phyloP scores from a whole-genome alignment of 2,113 vertebrate genomes.

The Muntiacus muntjak region DNA sequence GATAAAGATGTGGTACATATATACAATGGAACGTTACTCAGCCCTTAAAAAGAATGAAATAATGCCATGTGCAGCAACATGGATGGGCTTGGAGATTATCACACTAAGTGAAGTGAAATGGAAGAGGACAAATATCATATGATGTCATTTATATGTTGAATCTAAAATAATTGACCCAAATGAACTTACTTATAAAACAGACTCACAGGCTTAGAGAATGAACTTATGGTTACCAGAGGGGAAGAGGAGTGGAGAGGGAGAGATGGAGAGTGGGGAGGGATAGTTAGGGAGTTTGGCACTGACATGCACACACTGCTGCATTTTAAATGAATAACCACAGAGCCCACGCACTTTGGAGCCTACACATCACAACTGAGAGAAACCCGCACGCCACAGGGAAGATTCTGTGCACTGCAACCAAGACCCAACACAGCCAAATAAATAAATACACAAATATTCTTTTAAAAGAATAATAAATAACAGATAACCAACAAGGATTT shows the following conservation, averaged over 20 bases:
- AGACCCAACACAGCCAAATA: not conserved
- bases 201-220: not conserved
- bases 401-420: not conserved
- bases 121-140: not conserved
- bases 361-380: not conserved
- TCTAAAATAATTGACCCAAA: not conserved
- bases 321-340: not conserved
- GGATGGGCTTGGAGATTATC: not conserved
- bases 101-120: not conserved
- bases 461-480: not conserved
- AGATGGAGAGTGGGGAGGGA: not conserved
- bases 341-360: not conserved
- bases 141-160: not conserved
- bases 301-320: not conserved
- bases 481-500: not conserved
- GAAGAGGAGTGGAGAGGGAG: not conserved
- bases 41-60: not conserved
- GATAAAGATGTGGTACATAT: not conserved
- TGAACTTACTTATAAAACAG: not conserved
- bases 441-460: not conserved
- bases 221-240: not conserved
- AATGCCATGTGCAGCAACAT: not conserved
- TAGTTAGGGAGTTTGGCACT: not conserved
- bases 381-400: accelerated
- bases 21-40: not conserved